phyloP scores from a whole-genome alignment of 2,113 vertebrate species.

The Zeus faber region DNA sequence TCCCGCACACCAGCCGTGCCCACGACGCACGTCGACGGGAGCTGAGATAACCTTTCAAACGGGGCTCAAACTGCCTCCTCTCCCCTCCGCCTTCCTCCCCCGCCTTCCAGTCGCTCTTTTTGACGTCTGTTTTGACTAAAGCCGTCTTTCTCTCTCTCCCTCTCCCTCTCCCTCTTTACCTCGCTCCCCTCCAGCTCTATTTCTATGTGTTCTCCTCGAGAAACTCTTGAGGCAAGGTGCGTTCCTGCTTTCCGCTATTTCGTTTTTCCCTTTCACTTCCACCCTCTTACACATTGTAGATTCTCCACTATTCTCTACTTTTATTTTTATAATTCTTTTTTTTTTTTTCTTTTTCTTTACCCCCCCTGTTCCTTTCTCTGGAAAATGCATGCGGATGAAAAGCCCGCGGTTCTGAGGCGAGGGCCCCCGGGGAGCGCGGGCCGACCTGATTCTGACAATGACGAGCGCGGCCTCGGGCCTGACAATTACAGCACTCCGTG shows the following conservation, averaged over 20 bases:
- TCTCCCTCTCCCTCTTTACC: constrained; percentile 50
- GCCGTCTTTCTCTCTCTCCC: constrained; percentile 68
- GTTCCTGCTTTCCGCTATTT: constrained; percentile 32
- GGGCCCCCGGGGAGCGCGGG: constrained; percentile 40
- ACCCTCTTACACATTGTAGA: constrained; percentile 47
- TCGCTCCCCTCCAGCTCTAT: constrained; percentile 43
- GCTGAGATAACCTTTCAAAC: no score
- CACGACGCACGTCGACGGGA: no score
- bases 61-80: neutral
- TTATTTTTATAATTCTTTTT: neutral
- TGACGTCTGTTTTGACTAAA: constrained; percentile 65
- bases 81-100: neutral
- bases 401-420: constrained; percentile 48
- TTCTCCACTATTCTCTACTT: constrained; percentile 17
- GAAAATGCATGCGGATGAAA: constrained; percentile 44
- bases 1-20: no score
- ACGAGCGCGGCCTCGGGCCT: constrained; percentile 53
- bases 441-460: constrained; percentile 63
- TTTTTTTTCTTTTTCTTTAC: neutral
- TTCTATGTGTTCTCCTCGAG: constrained; percentile 57
- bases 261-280: constrained; percentile 22
- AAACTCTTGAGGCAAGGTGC: constrained; percentile 63
- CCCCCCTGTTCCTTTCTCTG: no score
- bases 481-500: constrained; percentile 53
- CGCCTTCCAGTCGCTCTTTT: constrained; percentile 19